A percentile compares a stretch with the other conserved stretches of the same genome.
Conservation (phyloP, 2,888 invertebrate genomes). For the Nomada fabriciana region DNA sequence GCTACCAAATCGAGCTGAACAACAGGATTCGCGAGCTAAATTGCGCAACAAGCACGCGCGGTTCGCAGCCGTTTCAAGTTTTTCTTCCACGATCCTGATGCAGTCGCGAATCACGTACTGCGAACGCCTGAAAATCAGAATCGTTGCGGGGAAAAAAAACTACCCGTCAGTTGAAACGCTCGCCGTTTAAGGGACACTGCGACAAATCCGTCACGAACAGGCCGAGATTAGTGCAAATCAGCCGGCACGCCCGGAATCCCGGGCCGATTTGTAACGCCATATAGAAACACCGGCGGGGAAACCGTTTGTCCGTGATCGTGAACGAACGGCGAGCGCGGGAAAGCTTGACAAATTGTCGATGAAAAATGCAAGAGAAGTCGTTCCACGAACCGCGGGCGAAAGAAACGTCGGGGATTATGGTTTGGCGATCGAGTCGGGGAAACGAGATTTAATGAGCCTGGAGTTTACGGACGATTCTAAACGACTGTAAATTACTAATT, state of each 20-base stretch:
- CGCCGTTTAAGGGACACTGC: conserved; percentile 81
- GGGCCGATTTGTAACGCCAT: conserved; percentile 81
- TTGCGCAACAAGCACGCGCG: conserved; percentile 70
- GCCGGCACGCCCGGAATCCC: conserved; percentile 81
- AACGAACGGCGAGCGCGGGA: conserved; percentile 55
- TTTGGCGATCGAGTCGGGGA: background rate
- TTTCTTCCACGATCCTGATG: conserved; percentile 71
- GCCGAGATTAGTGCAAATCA: conserved; percentile 81
- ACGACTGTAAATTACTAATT: background rate
- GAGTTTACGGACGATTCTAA: background rate
- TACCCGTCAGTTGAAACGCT: conserved; percentile 48
- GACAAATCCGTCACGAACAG: conserved; percentile 79
- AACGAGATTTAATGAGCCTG: conserved; percentile 2
- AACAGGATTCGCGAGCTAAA: conserved; percentile 75
- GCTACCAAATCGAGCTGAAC: conserved; percentile 65
- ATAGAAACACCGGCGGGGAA: conserved; percentile 70
- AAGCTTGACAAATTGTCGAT: conserved; percentile 56
- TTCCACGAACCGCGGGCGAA: background rate
- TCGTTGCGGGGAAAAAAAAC: conserved; percentile 27
- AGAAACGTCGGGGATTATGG: background rate
- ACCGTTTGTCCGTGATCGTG: conserved; percentile 72
- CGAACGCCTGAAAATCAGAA: conserved; percentile 30
- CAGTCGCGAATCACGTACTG: conserved; percentile 55
- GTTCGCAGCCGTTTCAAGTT: conserved; percentile 70
- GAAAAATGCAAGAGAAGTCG: conserved; percentile 29